A percentile compares a stretch with the other conserved stretches of the same genome.
These are phyloP conservation scores for Lucinisca nassula DNA, from an alignment of 2,888 invertebrate genomes.

Conservation along the genomic window DNA sequence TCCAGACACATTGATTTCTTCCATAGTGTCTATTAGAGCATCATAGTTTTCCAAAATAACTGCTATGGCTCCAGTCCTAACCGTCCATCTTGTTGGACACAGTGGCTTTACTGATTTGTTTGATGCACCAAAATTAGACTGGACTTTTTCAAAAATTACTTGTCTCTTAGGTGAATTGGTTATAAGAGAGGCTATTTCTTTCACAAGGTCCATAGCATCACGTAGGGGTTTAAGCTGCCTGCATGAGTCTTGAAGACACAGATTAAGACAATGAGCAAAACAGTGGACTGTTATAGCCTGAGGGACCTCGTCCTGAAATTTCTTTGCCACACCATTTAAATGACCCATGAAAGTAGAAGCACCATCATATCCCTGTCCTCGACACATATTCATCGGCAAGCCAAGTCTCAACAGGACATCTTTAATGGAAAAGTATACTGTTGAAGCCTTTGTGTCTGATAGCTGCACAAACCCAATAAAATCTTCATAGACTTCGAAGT, in stretches of 20 bases:
- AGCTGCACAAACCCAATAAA: constrained; percentile 21
- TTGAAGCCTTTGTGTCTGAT: too few relatives aligned
- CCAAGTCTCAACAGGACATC: constrained; percentile 16
- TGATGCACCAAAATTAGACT: constrained; percentile 3
- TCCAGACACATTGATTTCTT: constrained; percentile 40
- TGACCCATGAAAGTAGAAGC: constrained; percentile 31
- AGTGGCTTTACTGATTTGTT: constrained; percentile 29
- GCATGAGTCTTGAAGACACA: constrained; percentile 39
- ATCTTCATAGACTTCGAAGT: constrained; percentile 23
- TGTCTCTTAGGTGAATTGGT: constrained; percentile 51
- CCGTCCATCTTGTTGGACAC: constrained; percentile 63
- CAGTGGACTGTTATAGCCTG: constrained; percentile 52
- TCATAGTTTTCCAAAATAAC: constrained; percentile 48
- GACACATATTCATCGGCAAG: constrained; percentile 33
- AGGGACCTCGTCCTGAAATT: constrained; percentile 31
- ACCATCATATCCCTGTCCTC: constrained; percentile 59
- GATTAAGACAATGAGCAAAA: constrained; percentile 51
- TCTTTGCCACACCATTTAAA: constrained; percentile 44
- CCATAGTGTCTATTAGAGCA: constrained; percentile 38
- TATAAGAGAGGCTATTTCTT: constrained; percentile 55
- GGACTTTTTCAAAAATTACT: constrained; percentile 38
- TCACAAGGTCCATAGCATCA: constrained; percentile 49
- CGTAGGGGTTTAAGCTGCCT: constrained; percentile 40
- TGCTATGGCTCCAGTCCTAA: constrained; percentile 36
- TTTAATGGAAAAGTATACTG: background rate